Conservation (phyloP, 1,140 invertebrate genomes). For the Mamestra configurata region DNA sequence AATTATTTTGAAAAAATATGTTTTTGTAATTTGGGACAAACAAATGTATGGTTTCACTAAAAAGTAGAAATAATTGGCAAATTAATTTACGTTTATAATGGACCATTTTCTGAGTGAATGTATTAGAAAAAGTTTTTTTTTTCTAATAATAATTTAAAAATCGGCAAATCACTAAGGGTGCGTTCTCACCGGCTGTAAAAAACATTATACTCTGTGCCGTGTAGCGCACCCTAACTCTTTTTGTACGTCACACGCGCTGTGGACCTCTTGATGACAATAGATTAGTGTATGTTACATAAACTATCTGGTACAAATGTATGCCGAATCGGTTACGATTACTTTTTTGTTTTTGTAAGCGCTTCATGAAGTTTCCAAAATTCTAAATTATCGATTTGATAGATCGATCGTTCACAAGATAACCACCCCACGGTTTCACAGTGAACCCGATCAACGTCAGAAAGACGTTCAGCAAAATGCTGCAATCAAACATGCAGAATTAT, state of each 20-base stretch:
- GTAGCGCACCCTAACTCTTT: constrained; percentile 30
- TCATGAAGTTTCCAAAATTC: background rate
- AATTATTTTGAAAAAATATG: background rate
- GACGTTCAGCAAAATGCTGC: too few relatives aligned
- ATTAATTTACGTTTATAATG: background rate
- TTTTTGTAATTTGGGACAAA: background rate
- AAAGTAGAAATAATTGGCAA: background rate
- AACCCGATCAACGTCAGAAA: too few relatives aligned
- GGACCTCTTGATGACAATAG: constrained; percentile 71
- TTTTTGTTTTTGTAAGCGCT: constrained; percentile 67
- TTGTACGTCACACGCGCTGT: constrained; percentile 60
- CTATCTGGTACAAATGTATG: constrained; percentile 75
- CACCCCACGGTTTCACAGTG: too few relatives aligned
- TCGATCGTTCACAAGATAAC: background rate
- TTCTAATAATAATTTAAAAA: constrained; percentile 57
- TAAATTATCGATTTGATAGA: background rate
- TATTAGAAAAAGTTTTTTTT: background rate
- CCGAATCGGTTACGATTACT: constrained; percentile 61
- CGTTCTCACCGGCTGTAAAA: constrained; percentile 24
- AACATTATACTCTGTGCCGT: background rate
- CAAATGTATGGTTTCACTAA: background rate
- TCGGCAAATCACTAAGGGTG: constrained; percentile 64
- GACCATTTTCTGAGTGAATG: background rate
- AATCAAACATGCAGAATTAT: too few relatives aligned
- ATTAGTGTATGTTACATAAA: constrained; percentile 69